Evolutionary conservation across 1,140 invertebrate species (phyloP).

Genomic region (Diorhabda carinulata): DNA sequence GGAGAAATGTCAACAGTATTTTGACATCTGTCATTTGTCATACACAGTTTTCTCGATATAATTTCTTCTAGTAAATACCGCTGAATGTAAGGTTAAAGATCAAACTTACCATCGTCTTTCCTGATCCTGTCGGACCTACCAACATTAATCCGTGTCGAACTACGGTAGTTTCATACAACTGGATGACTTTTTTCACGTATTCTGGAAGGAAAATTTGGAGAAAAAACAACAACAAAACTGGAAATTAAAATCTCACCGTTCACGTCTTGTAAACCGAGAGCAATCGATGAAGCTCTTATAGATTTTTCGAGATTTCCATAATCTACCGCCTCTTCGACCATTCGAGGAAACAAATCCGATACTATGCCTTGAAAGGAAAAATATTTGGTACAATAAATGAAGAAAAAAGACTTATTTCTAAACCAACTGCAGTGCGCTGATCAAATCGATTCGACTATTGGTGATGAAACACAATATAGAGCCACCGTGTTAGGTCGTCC

Average conservation of each 20-base stretch:
- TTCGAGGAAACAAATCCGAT: constrained; percentile 67
- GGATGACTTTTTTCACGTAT: constrained; percentile 71
- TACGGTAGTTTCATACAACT: constrained; percentile 78
- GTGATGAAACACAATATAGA: too few relatives aligned
- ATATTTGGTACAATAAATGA: too few relatives aligned
- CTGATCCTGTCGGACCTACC: constrained; percentile 72
- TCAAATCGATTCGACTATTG: too few relatives aligned
- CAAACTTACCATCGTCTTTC: constrained; percentile 63
- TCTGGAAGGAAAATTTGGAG: constrained; percentile 47
- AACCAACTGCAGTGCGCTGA: too few relatives aligned
- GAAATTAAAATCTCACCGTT: constrained; percentile 49
- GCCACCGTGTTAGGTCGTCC: too few relatives aligned
- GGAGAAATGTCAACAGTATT: too few relatives aligned
- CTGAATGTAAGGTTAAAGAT: too few relatives aligned
- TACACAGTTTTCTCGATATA: too few relatives aligned
- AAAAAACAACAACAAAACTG: background rate
- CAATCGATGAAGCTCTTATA: constrained; percentile 44
- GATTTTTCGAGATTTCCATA: constrained; percentile 52
- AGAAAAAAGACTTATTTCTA: too few relatives aligned
- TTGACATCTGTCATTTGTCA: too few relatives aligned
- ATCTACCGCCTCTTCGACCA: constrained; percentile 58
- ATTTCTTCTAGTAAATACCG: too few relatives aligned
- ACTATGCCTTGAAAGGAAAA: constrained; percentile 57
- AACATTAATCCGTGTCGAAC: constrained; percentile 80
- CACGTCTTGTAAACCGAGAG: constrained; percentile 55